Evolutionary conservation across 2,888 invertebrate genomes (phyloP).

Genomic region (Agrilus cyanescens): DNA sequence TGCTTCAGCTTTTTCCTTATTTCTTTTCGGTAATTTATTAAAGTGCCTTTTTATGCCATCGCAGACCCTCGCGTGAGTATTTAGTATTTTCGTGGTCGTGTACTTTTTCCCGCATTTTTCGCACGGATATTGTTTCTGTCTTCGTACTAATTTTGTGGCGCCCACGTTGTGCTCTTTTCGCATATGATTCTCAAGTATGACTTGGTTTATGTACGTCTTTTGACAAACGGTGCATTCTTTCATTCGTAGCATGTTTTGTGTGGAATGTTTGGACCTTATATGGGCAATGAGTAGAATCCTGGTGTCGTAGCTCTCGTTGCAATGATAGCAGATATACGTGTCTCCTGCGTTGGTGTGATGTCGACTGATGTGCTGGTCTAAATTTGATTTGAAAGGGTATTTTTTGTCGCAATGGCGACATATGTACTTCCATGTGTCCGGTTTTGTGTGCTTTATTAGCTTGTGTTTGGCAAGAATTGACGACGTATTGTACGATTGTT

Average conservation of each 20-base stretch:
- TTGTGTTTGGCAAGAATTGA: slow-evolving; percentile 4
- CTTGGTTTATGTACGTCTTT: neutral
- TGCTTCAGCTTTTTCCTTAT: neutral
- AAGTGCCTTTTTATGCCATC: slow-evolving; percentile 9
- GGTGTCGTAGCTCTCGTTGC: slow-evolving; percentile 14
- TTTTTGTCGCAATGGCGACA: slow-evolving; percentile 4
- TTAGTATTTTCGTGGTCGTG: slow-evolving; percentile 16
- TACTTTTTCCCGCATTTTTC: slow-evolving; percentile 16
- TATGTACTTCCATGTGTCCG: slow-evolving; percentile 1
- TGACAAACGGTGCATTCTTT: too few species aligned
- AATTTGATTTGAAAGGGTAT: neutral
- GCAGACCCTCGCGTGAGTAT: slow-evolving; percentile 17
- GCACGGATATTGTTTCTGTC: slow-evolving; percentile 6
- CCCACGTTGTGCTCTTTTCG: slow-evolving; percentile 5
- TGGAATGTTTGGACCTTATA: slow-evolving; percentile 13
- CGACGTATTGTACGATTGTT: slow-evolving; percentile 2
- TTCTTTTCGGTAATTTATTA: slow-evolving; percentile 1
- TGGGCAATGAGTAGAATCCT: slow-evolving; percentile 15
- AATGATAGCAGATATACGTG: slow-evolving; percentile 18
- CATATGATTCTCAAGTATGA: slow-evolving; percentile 5
- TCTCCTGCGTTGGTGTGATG: neutral
- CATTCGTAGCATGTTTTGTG: too few species aligned
- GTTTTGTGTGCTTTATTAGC: slow-evolving; percentile 2
- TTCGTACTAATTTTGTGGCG: slow-evolving; percentile 2
- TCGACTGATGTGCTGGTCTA: neutral